phyloP scores from a whole-genome alignment of 1,140 invertebrate genomes.

The Elymnias hypermnestra region DNA sequence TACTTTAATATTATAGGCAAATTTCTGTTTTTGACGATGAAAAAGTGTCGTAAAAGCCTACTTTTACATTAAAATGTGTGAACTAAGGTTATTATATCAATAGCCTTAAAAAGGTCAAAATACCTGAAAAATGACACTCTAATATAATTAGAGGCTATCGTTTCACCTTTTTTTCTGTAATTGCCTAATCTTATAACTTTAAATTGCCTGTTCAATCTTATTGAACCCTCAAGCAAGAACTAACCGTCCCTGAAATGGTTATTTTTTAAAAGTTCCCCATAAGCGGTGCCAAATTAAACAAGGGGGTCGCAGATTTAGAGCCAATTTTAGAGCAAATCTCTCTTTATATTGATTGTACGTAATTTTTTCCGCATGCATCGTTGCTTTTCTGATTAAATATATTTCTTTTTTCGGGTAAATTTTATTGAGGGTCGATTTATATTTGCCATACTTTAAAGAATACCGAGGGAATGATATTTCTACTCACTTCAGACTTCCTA shows the following conservation, averaged over 20 bases:
- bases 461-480: too few species aligned
- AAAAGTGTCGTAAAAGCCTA: too few species aligned
- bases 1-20: too few species aligned
- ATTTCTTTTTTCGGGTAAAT: slow-evolving; percentile 8
- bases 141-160: too few species aligned
- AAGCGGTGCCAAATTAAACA: slow-evolving; percentile 31
- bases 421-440: too few species aligned
- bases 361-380: slow-evolving; percentile 48
- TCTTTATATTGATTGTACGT: slow-evolving; percentile 60
- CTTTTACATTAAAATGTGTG: too few species aligned
- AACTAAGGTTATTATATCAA: too few species aligned
- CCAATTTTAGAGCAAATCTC: slow-evolving; percentile 43
- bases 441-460: too few species aligned
- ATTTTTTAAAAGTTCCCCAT: slow-evolving; percentile 58
- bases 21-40: too few species aligned
- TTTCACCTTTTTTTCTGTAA: slow-evolving; percentile 22
- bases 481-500: too few species aligned
- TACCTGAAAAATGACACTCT: too few species aligned
- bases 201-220: slow-evolving; percentile 32
- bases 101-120: too few species aligned
- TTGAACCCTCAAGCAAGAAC: slow-evolving; percentile 42
- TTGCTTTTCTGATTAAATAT: slow-evolving; percentile 34
- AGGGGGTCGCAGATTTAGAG: slow-evolving; percentile 49
- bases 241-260: slow-evolving; percentile 60
- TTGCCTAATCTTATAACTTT: slow-evolving; percentile 53